Conservation (phyloP, 30 jellyfish, hydroid and myxozoan genomes). For the Morbakka virulenta region DNA sequence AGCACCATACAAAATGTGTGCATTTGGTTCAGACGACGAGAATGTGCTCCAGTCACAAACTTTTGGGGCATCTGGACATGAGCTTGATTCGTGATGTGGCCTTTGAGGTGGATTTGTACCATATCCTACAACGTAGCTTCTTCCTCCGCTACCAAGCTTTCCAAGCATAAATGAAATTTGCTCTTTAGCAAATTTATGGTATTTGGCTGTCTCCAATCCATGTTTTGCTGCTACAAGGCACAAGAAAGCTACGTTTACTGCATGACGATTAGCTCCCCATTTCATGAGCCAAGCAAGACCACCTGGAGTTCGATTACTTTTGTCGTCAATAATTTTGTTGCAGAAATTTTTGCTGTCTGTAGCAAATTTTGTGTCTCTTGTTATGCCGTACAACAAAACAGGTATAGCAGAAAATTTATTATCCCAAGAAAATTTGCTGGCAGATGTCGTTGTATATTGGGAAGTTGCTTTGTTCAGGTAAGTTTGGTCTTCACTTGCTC, state of each 20-base stretch:
- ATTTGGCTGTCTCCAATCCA: constrained; percentile 14
- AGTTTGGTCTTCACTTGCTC: constrained; percentile 29
- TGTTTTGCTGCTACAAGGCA: constrained; percentile 52
- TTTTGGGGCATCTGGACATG: constrained; percentile 48
- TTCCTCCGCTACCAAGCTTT: constrained; percentile 28
- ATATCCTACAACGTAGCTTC: constrained; percentile 72
- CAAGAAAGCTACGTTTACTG: constrained; percentile 71
- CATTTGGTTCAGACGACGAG: constrained; percentile 26
- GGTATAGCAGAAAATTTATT: constrained; percentile 64
- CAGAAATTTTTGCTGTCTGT: constrained; percentile 29
- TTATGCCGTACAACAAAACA: constrained; percentile 41
- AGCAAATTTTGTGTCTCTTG: constrained; percentile 10
- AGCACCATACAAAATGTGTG: constrained; percentile 60
- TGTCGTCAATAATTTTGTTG: constrained; percentile 6
- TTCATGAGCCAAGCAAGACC: constrained; percentile 50
- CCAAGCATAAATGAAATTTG: constrained; percentile 68
- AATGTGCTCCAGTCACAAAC: constrained; percentile 42
- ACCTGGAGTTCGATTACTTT: constrained; percentile 31
- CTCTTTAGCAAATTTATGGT: constrained; percentile 37
- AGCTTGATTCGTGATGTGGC: constrained; percentile 63
- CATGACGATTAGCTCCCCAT: constrained; percentile 85
- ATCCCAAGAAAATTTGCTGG: constrained; percentile 73
- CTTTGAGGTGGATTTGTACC: constrained; percentile 67
- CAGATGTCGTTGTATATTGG: not conserved
- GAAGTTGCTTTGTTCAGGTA: constrained; percentile 52